Evolutionary conservation across 2,888 invertebrate genomes (phyloP), one percentile per base, ranked within the genome.

Genomic region (Agrotis ipsilon): DNA sequence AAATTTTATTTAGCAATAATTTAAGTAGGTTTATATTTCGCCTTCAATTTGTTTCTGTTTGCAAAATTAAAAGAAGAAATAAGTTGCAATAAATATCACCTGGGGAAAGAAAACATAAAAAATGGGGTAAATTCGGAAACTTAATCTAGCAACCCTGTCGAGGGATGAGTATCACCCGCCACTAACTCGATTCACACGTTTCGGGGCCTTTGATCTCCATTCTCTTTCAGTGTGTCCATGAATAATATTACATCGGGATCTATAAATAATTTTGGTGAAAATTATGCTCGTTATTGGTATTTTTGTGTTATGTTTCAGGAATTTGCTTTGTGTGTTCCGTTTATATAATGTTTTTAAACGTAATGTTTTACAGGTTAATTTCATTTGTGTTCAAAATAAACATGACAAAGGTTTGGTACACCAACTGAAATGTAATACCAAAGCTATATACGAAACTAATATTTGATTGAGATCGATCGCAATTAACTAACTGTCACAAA

Each of bases 141-240:
- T n/a, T 14, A 0, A 32, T 3, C 32, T 55, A 5, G 55, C 14
- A 55, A 55, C 55, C 13, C 32, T 19, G 32, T 2, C n/a, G 45
- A 59, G 78, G 78, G 78, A 14, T 65, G 72, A 19, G 68, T 9
- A 45, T 32, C 67, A 19, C 76, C 81, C 78, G 54, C 74, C 74
- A 72, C 86, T 90, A 90, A 92, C 90, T 90, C 86, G 85, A 92
- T 93, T 92, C 94, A 92, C 92, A 93, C 92, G 89, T 92, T 90
- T 87, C 80, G 80, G 73, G 83, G 78, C 86, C 90, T 93, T 93
- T 93, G 93, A 93, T 93, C 90, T 90, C 82, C 71, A 82, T 86
- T 82, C 82, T 87, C 84, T 87, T 90, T 89, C 87, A 86, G 84
- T 79, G 83, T 85, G 87, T 74, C 89, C 82, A 88, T 87, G 89